These are phyloP conservation scores for Catocala nupta DNA, from an alignment of 2,888 invertebrate species.

Conservation along the genomic window DNA sequence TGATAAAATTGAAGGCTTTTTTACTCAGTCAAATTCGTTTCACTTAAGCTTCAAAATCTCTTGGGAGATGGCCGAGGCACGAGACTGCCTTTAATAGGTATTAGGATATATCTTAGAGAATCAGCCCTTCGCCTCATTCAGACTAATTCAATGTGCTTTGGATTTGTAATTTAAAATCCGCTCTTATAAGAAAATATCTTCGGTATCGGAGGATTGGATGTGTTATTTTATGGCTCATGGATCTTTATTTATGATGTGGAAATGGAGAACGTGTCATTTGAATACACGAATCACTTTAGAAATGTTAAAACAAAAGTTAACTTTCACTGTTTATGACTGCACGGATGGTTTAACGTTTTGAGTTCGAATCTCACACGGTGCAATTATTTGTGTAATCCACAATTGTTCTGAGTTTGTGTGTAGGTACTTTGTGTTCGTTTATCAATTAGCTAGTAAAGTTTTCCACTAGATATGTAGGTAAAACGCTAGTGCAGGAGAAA, in stretches of 20 bases:
- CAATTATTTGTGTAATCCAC: too few relatives aligned
- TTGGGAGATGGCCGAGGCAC: constrained; percentile 51
- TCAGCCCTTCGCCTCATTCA: constrained; percentile 51
- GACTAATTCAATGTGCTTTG: constrained; percentile 50
- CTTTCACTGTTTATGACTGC: too few relatives aligned
- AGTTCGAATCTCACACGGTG: too few relatives aligned
- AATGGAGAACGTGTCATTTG: background rate
- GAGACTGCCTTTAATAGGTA: constrained; percentile 57
- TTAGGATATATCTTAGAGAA: constrained; percentile 58
- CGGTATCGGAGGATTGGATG: constrained; percentile 6
- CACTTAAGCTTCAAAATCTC: constrained; percentile 67
- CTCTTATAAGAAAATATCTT: constrained; percentile 16
- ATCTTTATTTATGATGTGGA: constrained; percentile 2
- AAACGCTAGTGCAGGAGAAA: too few relatives aligned
- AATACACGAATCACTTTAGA: background rate
- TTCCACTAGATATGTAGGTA: too few relatives aligned
- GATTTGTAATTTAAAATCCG: constrained; percentile 52
- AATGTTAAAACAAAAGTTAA: too few relatives aligned
- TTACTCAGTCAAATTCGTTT: constrained; percentile 71
- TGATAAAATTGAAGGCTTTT: constrained; percentile 74
- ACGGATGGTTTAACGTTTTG: too few relatives aligned
- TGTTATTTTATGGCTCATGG: constrained; percentile 12
- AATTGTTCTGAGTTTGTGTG: too few relatives aligned
- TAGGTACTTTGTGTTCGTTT: too few relatives aligned
- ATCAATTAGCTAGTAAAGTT: too few relatives aligned